Evolutionary conservation across 92 coral and sea anemone genomes (phyloP), one percentile per base, ranked within the genome.

Genomic region (Phenganax marumi): DNA sequence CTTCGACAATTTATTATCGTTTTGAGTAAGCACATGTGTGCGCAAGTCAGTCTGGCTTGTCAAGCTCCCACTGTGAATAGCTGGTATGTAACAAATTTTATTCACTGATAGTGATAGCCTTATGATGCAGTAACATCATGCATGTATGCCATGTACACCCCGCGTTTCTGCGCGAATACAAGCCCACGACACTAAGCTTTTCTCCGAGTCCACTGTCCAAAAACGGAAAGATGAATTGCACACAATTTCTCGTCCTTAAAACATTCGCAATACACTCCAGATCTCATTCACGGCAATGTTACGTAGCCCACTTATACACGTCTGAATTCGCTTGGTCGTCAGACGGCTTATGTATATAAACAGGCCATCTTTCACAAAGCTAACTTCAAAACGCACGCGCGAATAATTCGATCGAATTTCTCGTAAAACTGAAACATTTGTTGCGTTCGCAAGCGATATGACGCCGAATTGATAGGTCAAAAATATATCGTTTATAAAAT

Each of bases 61-160:
- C 79, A 74, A 52, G 9, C 13, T 24, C 79, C 62, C 49, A 47
- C 79, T 50, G 79, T 4, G 79, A 50, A 25, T 63, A 1, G 26
- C n/a, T 47, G 10, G 79, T 52, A 51, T 74, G 51, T 52, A 52
- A 74, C 79, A 74, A 7, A 74, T 52, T 50, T 74, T 74, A 74
- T 74, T 61, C 62, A 74, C 79, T 3, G 46, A 72, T 23, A 17
- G 63, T 25, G 51, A 47, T 11, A 72, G 47, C 77, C 55, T 19
- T n/a, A 47, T 23, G 55, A 9, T 53, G 14, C 52, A 7, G 22
- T 49, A 10, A 47, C 25, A 50, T 13, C 55, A 52, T n/a, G 1
- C 21, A 23, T 7, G 6, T 26, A 2, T 21, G 75, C 46, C 8
- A 54, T 54, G 52, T 6, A 13, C 26, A 17, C 11, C 26, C 10